Conservation (phyloP, 2,797 vertebrate species). For the Myripristis murdjan region DNA sequence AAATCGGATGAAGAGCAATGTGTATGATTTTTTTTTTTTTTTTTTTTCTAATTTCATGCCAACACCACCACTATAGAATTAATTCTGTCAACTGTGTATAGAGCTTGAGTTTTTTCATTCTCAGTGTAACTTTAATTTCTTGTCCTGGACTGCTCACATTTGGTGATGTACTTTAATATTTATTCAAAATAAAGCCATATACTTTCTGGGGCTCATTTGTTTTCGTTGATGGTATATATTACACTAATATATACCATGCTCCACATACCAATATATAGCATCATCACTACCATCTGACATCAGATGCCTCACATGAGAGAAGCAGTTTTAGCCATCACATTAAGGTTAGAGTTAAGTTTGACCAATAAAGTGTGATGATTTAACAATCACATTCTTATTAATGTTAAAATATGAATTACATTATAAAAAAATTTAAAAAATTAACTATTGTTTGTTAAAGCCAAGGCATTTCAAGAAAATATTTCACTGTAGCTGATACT, state of each 20-base stretch:
- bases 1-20: not conserved
- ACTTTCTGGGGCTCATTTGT: slow-evolving; percentile 7
- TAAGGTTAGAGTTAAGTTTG: too few species aligned
- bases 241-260: too few species aligned
- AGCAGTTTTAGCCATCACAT: too few species aligned
- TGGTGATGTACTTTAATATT: slow-evolving; percentile 54
- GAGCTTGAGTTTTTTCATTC: slow-evolving; percentile 7
- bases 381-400: too few species aligned
- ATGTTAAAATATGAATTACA: too few species aligned
- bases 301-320: too few species aligned
- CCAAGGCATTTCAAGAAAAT: not conserved
- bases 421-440: too few species aligned
- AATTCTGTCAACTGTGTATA: not conserved
- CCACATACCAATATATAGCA: too few species aligned
- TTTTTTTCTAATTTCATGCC: too few species aligned
- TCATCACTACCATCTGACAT: too few species aligned
- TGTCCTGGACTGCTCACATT: slow-evolving; percentile 25
- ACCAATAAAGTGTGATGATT: too few species aligned
- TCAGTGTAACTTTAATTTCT: slow-evolving; percentile 27
- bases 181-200: slow-evolving; percentile 69
- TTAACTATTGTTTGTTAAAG: too few species aligned
- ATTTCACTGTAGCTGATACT: not conserved
- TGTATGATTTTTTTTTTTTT: not conserved
- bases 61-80: not conserved
- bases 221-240: slow-evolving; percentile 1